Base-by-base conservation (phyloP, 2,888 invertebrate genomes). In the Maniola hyperantus region DNA sequence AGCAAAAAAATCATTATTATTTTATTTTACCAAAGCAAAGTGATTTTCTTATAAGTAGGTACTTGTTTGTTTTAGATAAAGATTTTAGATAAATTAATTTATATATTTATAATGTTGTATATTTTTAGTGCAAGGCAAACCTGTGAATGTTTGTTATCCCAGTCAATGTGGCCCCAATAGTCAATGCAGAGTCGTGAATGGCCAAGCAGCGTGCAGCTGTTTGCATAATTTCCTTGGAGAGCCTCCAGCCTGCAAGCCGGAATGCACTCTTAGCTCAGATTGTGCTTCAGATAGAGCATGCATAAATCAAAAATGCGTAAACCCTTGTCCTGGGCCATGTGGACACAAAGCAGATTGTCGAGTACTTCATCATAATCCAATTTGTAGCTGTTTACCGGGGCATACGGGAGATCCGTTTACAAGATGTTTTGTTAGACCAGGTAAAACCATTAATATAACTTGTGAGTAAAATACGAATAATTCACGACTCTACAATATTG, bases 311-410 rank as follows among this genome's bases (percentile, higher is more conserved):
- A 95, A 95, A 85, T 96, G 96, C 82, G 81, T 92, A 5, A 94
- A 96, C 80, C 96, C 96, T 62, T 96, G 96, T 74, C 94, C 94
- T 33, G 95, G 95, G 42, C 93, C 95, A 20, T 97, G 96, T 80
- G 96, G 96, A 13, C 89, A 94, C 72, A 94, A 94, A 77, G 93
- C 96, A 42, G 93, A 94, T 71, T 96, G 96, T 80, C 93, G 94
- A 79, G 95, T 96, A 7, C 94, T 95, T 69, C 95, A 95, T 80
- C 95, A 95, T 79, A 95, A 94, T 79, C 95, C 95, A 1, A 95
- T 95, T 73, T 95, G 95, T 78, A 94, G 93, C 76, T 96, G 96
- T 81, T 87, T 92, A 65, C 81, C 87, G 61, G 95, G 95, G 42
- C 88, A 87, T 70, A 93, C 93, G 26, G 95, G 95, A 68, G 94